Base-by-base conservation (phyloP, 2,888 invertebrate genomes). In the Malthinus seriepunctatus region DNA sequence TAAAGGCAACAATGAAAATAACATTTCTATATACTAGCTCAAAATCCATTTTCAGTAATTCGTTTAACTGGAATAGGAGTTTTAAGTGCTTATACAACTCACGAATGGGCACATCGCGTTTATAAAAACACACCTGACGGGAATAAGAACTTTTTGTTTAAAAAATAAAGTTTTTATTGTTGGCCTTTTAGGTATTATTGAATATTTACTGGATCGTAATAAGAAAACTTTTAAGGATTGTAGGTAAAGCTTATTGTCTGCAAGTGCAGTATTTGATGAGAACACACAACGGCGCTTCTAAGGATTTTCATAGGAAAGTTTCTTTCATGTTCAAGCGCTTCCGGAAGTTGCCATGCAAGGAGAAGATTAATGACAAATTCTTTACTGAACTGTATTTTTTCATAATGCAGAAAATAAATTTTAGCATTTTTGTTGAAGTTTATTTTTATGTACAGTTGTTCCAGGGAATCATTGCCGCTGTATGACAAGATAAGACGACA, bases 1-100 rank as follows among this genome's bases (percentile, higher is more conserved):
- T 89, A 8, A 73, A 79, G 1, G 76, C 82, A 56, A 82, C 89
- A 0, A 83, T 88, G 74, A 84, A 86, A 56, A 76, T 85, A 37
- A 78, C 93, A 45, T 61, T 76, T 56, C 69, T 69, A 63, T 76
- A n/a, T n/a, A n/a, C n/a, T 77, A 65, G 74, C 76, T 0, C 87
- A 87, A 62, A 91, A 89, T 77, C 95, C 95, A 6, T 95, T 95
- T 72, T 80, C 85, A 0, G 95, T 95, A 67, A 82, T 94, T 10
- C 87, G 88, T 71, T 73, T 86, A 56, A 86, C 89, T 10, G 87
- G 88, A 12, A 80, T 92, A 42, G 80, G 81, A 10, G 79, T 93
- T 32, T 76, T 95, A 42, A 82, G 83, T 65, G 83, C 87, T 0
- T 72, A 94, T 10, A 86, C 89, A 12, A 78, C 82, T 57, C 90